phyloP scores from a whole-genome alignment of 2,888 invertebrate species.

The Morinoia aosen region DNA sequence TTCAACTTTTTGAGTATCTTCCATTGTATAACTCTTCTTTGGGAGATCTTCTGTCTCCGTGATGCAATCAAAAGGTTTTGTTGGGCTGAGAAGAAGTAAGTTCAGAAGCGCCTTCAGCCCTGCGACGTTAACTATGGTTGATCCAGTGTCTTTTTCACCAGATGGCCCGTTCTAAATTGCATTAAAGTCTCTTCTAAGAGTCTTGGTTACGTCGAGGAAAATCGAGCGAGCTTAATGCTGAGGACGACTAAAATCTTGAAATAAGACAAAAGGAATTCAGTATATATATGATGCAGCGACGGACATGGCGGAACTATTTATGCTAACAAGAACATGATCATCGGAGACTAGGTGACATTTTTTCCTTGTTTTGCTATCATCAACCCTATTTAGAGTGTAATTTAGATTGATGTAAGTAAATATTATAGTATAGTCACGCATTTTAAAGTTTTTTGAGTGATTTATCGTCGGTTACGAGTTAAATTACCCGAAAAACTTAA shows the following conservation, averaged over 20 bases:
- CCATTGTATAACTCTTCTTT: neutral
- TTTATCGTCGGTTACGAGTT: too few relatives aligned
- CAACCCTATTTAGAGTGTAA: too few relatives aligned
- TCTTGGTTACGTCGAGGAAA: neutral
- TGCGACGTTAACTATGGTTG: neutral
- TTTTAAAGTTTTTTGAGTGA: too few relatives aligned
- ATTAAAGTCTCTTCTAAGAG: neutral
- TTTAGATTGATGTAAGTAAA: too few relatives aligned
- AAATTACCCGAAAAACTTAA: too few relatives aligned
- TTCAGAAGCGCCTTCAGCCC: neutral
- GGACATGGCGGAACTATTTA: neutral
- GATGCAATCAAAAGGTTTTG: neutral
- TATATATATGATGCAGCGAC: neutral
- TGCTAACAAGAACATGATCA: neutral
- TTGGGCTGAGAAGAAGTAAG: neutral
- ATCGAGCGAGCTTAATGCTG: neutral
- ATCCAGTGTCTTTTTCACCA: neutral
- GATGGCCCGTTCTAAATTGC: neutral
- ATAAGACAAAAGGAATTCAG: neutral
- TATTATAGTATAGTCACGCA: too few relatives aligned
- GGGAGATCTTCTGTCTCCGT: neutral
- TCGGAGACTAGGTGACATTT: neutral
- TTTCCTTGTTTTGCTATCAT: neutral
- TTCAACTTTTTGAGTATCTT: neutral
- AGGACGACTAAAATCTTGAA: neutral